These are phyloP conservation scores for Eristalis arbustorum DNA, from an alignment of 2,888 invertebrate genomes.

Conservation along the genomic window DNA sequence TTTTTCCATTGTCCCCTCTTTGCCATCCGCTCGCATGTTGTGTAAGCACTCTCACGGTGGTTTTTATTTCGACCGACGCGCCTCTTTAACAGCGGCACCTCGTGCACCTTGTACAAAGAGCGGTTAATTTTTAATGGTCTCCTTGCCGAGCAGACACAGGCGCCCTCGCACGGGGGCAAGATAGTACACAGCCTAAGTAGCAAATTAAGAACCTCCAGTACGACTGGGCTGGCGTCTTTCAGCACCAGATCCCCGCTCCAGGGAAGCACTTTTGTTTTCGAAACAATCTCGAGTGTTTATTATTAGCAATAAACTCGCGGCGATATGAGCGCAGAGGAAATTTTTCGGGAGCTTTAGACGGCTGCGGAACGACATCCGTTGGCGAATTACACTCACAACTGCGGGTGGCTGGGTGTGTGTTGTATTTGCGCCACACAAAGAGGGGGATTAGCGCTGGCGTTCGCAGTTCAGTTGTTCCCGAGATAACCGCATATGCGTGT, in stretches of 20 bases:
- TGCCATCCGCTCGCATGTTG: not conserved
- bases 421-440: not conserved
- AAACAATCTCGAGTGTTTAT: conserved; percentile 69
- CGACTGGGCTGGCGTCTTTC: not conserved
- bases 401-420: not conserved
- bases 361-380: conserved; percentile 39
- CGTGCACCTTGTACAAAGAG: conserved; percentile 14
- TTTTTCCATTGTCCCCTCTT: not conserved
- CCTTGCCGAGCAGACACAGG: not conserved
- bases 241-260: not conserved
- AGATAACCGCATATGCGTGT: conserved; percentile 54
- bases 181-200: conserved; percentile 40
- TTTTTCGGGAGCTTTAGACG: conserved; percentile 56
- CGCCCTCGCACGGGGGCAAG: not conserved
- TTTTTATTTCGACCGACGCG: not conserved
- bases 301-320: conserved; percentile 57
- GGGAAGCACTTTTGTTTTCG: conserved; percentile 38
- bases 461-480: not conserved
- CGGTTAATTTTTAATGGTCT: conserved; percentile 53
- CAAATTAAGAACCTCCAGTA: conserved; percentile 51
- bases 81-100: not conserved
- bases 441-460: not conserved
- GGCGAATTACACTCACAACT: not conserved
- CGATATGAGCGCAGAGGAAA: not conserved
- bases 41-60: not conserved